Conservation (phyloP, 2,888 invertebrate genomes). For the Drosophila niveifrons region DNA sequence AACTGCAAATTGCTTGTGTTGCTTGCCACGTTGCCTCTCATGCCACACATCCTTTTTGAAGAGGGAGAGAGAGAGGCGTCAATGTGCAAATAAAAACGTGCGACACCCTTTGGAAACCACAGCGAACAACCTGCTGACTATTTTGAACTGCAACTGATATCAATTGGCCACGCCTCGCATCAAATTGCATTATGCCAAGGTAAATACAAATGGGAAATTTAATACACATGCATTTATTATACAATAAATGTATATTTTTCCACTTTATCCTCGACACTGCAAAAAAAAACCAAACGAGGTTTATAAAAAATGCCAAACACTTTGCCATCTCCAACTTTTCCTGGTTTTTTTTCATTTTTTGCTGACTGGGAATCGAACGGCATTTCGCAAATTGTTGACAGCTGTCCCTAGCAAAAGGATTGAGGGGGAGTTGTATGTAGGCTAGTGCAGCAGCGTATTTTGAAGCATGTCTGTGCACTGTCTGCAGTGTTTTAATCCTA, state of each 20-base stretch:
- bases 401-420: slow-evolving; percentile 52
- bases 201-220: slow-evolving; percentile 62
- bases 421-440: slow-evolving; percentile 6
- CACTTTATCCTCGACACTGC: slow-evolving; percentile 9
- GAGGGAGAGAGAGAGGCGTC: slow-evolving; percentile 44
- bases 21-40: not conserved
- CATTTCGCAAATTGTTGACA: slow-evolving; percentile 76
- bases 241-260: slow-evolving; percentile 14
- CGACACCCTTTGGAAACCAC: slow-evolving; percentile 55
- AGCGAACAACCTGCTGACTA: slow-evolving; percentile 38
- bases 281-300: slow-evolving; percentile 30
- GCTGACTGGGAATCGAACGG: slow-evolving; percentile 34
- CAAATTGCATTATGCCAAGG: slow-evolving; percentile 61
- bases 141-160: slow-evolving; percentile 44
- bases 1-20: slow-evolving; percentile 9
- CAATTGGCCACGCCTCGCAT: slow-evolving; percentile 61
- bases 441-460: not conserved
- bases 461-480: slow-evolving; percentile 20
- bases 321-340: slow-evolving; percentile 33
- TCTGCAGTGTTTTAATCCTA: slow-evolving; percentile 59
- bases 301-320: slow-evolving; percentile 70
- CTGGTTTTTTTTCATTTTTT: slow-evolving; percentile 26
- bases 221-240: slow-evolving; percentile 34
- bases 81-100: slow-evolving; percentile 50
- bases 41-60: slow-evolving; percentile 10